These are phyloP conservation scores for Engraulis encrasicolus DNA, from an alignment of 2,113 vertebrate species.

Conservation along the genomic window DNA sequence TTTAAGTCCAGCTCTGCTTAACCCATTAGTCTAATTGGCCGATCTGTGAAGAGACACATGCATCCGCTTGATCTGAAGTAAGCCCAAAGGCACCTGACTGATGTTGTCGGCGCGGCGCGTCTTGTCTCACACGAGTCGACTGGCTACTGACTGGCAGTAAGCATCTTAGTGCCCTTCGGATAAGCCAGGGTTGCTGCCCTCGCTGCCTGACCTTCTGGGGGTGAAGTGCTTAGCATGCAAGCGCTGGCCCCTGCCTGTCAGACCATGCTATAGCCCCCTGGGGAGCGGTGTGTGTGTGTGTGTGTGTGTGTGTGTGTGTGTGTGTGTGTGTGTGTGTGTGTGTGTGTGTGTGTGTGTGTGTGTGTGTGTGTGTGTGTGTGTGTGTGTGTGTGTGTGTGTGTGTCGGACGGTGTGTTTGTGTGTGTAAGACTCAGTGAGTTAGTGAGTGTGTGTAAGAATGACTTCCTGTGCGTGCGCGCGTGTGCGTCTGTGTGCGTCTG, in stretches of 20 bases:
- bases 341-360: too few species aligned
- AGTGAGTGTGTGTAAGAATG: too few species aligned
- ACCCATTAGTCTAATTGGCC: slow-evolving; percentile 3
- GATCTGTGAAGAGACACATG: not conserved
- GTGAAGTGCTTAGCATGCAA: not conserved
- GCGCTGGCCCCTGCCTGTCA: slow-evolving; percentile 6
- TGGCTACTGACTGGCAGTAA: slow-evolving; percentile 38
- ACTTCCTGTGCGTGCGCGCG: too few species aligned
- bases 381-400: too few species aligned
- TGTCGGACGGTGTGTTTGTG: too few species aligned
- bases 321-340: too few species aligned
- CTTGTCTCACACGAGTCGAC: not conserved
- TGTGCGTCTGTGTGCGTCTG: not conserved
- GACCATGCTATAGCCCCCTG: slow-evolving; percentile 16
- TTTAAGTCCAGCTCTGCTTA: not conserved
- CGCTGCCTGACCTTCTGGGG: slow-evolving; percentile 41
- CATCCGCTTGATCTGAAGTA: not conserved
- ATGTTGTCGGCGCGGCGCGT: not conserved
- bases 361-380: too few species aligned
- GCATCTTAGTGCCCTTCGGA: slow-evolving; percentile 23
- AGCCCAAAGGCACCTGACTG: slow-evolving; percentile 8
- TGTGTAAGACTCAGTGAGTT: too few species aligned
- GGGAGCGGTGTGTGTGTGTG: not conserved
- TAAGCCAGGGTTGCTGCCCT: slow-evolving; percentile 46
- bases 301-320: too few species aligned